A percentile compares a stretch with the other conserved stretches of the same genome.
phyloP scores from a whole-genome alignment of 2,888 invertebrate species.

The Lapara coniferarum region DNA sequence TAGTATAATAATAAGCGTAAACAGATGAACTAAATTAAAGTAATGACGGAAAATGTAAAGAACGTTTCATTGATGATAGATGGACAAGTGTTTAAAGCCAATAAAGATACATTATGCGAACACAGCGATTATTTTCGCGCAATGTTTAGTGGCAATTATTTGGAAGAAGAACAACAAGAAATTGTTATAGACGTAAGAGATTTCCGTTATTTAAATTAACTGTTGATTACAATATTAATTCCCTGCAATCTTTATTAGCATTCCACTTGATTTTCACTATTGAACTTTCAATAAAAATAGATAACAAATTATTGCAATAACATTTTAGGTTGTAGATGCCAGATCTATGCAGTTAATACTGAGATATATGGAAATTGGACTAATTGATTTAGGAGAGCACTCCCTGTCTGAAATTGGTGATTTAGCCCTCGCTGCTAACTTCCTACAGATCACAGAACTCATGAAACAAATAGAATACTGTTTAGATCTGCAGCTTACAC shows the following conservation, averaged over 20 bases:
- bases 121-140: constrained; percentile 77
- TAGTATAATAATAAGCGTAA: not conserved
- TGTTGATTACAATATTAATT: not conserved
- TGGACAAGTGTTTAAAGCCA: constrained; percentile 57
- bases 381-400: constrained; percentile 64
- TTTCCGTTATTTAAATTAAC: constrained; percentile 3
- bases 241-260: no score
- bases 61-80: constrained; percentile 60
- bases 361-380: constrained; percentile 65
- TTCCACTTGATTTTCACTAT: no score
- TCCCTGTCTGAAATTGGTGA: constrained; percentile 53
- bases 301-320: not conserved
- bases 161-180: constrained; percentile 64
- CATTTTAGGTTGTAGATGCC: constrained; percentile 67
- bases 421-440: constrained; percentile 67
- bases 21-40: not conserved
- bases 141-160: constrained; percentile 76
- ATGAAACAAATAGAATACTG: constrained; percentile 67
- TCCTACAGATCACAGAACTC: constrained; percentile 70
- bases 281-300: no score
- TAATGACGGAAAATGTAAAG: constrained; percentile 42
- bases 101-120: constrained; percentile 61
- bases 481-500: constrained; percentile 56
- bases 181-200: constrained; percentile 68
- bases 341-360: constrained; percentile 65